Percentiles rank a stretch among this genome's conserved stretches.
Evolutionary conservation across 1,140 invertebrate genomes (phyloP).

Genomic region (Drosophila sp.): DNA sequence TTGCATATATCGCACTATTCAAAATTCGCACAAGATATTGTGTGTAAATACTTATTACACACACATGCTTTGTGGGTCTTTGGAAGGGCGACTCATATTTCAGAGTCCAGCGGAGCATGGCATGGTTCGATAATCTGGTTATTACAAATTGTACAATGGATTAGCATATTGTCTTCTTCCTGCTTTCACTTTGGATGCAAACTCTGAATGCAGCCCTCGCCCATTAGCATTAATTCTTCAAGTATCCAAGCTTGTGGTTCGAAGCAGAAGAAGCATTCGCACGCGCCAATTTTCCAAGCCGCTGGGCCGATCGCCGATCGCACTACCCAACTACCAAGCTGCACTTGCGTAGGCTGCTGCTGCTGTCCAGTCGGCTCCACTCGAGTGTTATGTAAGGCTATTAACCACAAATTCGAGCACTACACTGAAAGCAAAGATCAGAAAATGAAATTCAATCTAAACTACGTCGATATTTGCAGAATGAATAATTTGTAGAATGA

Average conservation of each 20-base stretch:
- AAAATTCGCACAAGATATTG: constrained; percentile 5
- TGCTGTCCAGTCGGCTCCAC: constrained; percentile 24
- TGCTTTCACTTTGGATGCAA: constrained; percentile 57
- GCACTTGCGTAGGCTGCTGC: constrained; percentile 39
- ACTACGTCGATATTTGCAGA: no score
- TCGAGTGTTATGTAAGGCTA: constrained; percentile 73
- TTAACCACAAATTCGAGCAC: constrained; percentile 61
- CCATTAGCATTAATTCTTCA: constrained; percentile 60
- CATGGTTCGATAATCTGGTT: constrained; percentile 33
- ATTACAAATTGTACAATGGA: constrained; percentile 22
- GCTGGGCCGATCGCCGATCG: constrained; percentile 51
- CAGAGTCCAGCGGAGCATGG: constrained; percentile 40
- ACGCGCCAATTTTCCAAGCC: constrained; percentile 74
- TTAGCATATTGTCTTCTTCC: constrained; percentile 65
- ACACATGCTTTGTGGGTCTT: constrained; percentile 19
- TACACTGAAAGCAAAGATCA: constrained; percentile 14
- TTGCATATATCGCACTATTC: neutral
- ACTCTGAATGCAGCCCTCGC: constrained; percentile 45
- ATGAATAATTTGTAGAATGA: no score
- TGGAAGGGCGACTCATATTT: constrained; percentile 19
- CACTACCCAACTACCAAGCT: neutral
- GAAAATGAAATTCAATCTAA: no score
- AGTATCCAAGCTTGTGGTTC: constrained; percentile 22
- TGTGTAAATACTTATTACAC: neutral
- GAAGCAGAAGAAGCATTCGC: constrained; percentile 46